Evolutionary conservation across 2,888 invertebrate species (phyloP).

Genomic region (Lamellibrachia satsuma): DNA sequence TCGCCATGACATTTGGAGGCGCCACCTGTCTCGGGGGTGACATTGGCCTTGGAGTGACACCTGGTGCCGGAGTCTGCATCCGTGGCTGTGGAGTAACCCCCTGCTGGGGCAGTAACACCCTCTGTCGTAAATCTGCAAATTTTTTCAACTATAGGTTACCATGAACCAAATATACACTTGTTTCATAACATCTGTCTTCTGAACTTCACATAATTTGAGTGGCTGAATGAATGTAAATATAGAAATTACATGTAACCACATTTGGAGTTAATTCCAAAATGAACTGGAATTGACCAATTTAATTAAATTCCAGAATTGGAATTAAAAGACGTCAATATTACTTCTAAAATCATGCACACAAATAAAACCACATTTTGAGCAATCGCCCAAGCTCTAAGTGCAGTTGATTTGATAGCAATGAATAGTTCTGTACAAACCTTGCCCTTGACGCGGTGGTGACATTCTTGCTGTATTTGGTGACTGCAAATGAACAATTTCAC

Average conservation of each 20-base stretch:
- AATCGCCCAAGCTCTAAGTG: too few relatives aligned
- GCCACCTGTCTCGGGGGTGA: conserved; percentile 14
- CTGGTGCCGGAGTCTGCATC: not conserved
- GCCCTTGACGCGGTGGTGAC: not conserved
- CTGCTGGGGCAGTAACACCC: not conserved
- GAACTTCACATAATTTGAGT: not conserved
- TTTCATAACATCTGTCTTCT: not conserved
- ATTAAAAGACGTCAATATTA: too few relatives aligned
- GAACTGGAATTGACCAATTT: too few relatives aligned
- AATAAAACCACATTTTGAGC: not conserved
- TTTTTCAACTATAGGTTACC: too few relatives aligned
- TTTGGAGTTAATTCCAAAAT: too few relatives aligned
- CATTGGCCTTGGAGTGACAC: not conserved
- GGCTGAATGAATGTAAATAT: not conserved
- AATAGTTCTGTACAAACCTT: not conserved
- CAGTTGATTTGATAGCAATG: not conserved
- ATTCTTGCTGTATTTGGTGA: not conserved
- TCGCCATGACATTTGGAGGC: not conserved
- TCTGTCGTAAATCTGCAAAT: not conserved
- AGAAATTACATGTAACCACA: not conserved
- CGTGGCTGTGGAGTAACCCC: not conserved
- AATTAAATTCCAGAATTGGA: too few relatives aligned
- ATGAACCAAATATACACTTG: not conserved
- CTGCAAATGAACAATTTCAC: not conserved
- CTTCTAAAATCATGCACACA: too few relatives aligned